Evolutionary conservation across 2,888 invertebrate species (phyloP).

Genomic region (Oxyteleia sp.): DNA sequence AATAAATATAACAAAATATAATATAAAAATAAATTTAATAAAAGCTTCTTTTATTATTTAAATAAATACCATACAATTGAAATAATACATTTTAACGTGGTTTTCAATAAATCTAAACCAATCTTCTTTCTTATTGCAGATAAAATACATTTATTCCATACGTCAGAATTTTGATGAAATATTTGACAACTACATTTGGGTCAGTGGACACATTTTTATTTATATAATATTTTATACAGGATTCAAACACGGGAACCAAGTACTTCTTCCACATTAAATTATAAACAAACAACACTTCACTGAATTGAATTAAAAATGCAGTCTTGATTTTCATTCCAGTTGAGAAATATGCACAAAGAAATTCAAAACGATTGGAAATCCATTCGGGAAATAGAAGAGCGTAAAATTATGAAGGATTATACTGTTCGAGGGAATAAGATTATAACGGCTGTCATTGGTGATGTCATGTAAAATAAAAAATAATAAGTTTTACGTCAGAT

Average conservation of each 20-base stretch:
- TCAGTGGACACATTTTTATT: constrained; percentile 21
- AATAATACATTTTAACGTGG: too few species aligned
- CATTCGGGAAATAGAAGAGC: not conserved
- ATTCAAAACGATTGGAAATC: constrained; percentile 20
- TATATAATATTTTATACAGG: constrained; percentile 8
- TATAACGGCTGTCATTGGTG: constrained; percentile 1
- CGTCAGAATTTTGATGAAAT: constrained; percentile 36
- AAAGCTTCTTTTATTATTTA: constrained; percentile 4
- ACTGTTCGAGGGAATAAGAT: constrained; percentile 5
- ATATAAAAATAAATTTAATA: too few species aligned
- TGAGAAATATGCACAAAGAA: constrained; percentile 12
- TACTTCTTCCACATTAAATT: not conserved
- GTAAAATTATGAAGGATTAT: not conserved
- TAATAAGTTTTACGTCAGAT: too few species aligned
- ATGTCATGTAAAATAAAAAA: constrained; percentile 15
- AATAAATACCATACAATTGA: too few species aligned
- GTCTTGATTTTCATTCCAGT: not conserved
- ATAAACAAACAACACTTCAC: too few species aligned
- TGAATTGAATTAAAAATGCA: not conserved
- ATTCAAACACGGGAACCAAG: constrained; percentile 5
- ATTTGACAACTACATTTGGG: constrained; percentile 31
- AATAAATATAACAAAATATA: too few species aligned
- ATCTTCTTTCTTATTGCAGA: not conserved
- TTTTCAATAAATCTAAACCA: not conserved
- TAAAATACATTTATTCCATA: constrained; percentile 27